A percentile compares a stretch with the other conserved stretches of the same genome.
phyloP scores from a whole-genome alignment of 2,888 invertebrate species.

The Euspilapteryx auroguttella region DNA sequence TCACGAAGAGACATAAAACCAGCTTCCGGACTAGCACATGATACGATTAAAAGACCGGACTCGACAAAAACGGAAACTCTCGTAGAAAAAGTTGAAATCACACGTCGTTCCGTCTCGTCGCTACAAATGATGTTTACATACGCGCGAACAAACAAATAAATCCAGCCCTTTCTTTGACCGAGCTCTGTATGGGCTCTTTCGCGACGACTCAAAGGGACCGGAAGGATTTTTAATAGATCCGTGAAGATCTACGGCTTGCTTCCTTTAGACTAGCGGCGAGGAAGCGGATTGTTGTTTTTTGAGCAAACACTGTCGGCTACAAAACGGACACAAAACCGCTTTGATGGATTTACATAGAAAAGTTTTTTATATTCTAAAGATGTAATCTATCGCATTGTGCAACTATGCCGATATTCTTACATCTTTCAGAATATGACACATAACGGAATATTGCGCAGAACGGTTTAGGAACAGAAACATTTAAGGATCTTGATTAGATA shows the following conservation, averaged over 20 bases:
- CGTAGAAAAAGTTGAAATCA: conserved; percentile 34
- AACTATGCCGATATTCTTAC: too few relatives aligned
- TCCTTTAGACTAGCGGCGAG: conserved; percentile 13
- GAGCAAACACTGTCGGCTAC: conserved; percentile 16
- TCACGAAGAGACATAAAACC: too few relatives aligned
- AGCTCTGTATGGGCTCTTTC: too few relatives aligned
- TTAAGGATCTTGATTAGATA: not conserved
- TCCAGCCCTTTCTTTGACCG: conserved; percentile 35
- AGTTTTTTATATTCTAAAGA: too few relatives aligned
- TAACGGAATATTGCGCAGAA: too few relatives aligned
- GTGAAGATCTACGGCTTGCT: conserved; percentile 16
- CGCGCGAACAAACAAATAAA: conserved; percentile 26
- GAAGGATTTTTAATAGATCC: conserved; percentile 30
- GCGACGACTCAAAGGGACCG: conserved; percentile 33
- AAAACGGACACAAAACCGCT: too few relatives aligned
- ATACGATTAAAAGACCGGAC: conserved; percentile 30
- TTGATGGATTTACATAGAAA: too few relatives aligned
- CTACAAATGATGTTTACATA: conserved; percentile 40
- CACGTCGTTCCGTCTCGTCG: conserved; percentile 23
- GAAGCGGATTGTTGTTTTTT: conserved; percentile 18
- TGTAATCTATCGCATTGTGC: too few relatives aligned
- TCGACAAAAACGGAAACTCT: conserved; percentile 18
- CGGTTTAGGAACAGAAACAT: not conserved
- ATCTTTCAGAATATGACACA: too few relatives aligned
- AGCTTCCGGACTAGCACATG: conserved; percentile 27